Percentiles rank a stretch among this genome's conserved stretches.
Evolutionary conservation across 2,888 invertebrate genomes (phyloP).

Genomic region (Rambutsinella grinnellia): DNA sequence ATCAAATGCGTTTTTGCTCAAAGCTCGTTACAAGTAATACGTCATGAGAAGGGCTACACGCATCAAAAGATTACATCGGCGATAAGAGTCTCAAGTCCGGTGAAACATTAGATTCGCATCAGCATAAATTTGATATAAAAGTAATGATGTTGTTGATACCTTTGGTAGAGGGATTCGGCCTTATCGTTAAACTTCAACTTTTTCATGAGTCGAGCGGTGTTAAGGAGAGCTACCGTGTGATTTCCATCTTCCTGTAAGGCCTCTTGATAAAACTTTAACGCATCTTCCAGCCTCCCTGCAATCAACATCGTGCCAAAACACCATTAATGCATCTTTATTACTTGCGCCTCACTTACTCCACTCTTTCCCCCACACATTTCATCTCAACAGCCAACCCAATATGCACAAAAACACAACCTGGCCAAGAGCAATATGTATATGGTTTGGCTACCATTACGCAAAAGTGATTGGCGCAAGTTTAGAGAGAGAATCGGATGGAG

Average conservation of each 20-base stretch:
- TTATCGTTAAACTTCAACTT: slow-evolving; percentile 65
- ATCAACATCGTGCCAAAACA: slow-evolving; percentile 57
- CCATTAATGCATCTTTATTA: slow-evolving; percentile 57
- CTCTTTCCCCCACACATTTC: slow-evolving; percentile 27
- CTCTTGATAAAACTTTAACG: slow-evolving; percentile 74
- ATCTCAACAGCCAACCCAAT: slow-evolving; percentile 29
- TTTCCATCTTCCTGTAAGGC: slow-evolving; percentile 73
- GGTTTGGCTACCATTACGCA: too few relatives aligned
- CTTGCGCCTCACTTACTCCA: slow-evolving; percentile 53
- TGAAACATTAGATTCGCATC: slow-evolving; percentile 60
- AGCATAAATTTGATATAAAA: slow-evolving; percentile 59
- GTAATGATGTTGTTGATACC: slow-evolving; percentile 55
- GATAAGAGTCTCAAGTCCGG: background rate
- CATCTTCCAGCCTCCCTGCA: slow-evolving; percentile 73
- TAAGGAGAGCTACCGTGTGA: slow-evolving; percentile 74
- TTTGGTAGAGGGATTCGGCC: slow-evolving; percentile 65
- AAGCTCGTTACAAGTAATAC: background rate
- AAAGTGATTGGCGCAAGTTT: background rate
- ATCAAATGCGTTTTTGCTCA: background rate
- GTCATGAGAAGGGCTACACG: background rate
- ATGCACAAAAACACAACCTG: background rate
- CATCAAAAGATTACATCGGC: too few relatives aligned
- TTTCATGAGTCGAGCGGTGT: slow-evolving; percentile 72
- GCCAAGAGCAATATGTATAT: too few relatives aligned
- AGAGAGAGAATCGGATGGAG: background rate